Conservation (phyloP, 1,140 invertebrate species). For the Drosophila dunni region DNA sequence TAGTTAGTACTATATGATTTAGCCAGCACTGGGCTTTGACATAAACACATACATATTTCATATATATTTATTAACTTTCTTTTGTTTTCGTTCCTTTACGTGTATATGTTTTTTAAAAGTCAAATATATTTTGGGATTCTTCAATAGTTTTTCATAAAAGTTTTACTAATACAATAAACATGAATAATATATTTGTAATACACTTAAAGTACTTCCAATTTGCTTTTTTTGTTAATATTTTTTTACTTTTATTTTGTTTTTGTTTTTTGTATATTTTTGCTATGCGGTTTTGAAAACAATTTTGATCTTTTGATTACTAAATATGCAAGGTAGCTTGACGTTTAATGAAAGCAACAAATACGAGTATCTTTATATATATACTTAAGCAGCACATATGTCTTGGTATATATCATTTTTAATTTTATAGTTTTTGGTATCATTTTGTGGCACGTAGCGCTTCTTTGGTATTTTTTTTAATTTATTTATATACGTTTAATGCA, state of each 20-base stretch:
- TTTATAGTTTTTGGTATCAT: slow-evolving; percentile 22
- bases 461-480: slow-evolving; percentile 33
- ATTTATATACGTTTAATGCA: slow-evolving; percentile 20
- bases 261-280: slow-evolving; percentile 72
- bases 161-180: slow-evolving; percentile 78
- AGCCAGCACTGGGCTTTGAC: slow-evolving; percentile 21
- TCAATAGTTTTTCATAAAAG: slow-evolving; percentile 58
- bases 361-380: slow-evolving; percentile 28
- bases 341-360: slow-evolving; percentile 59
- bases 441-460: slow-evolving; percentile 51
- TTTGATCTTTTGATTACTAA: slow-evolving; percentile 76
- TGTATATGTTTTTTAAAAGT: slow-evolving; percentile 63
- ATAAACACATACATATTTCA: slow-evolving; percentile 21
- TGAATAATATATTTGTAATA: slow-evolving; percentile 70
- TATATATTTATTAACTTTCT: neutral
- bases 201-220: slow-evolving; percentile 45
- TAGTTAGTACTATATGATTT: slow-evolving; percentile 42
- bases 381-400: slow-evolving; percentile 23
- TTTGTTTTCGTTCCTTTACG: neutral
- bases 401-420: slow-evolving; percentile 16
- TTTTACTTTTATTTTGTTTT: slow-evolving; percentile 20
- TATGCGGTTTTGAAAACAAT: slow-evolving; percentile 71
- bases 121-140: slow-evolving; percentile 52
- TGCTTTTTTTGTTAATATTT: neutral
- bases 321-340: slow-evolving; percentile 71